Base-by-base conservation (phyloP, 2,113 vertebrate species). In the Psittacara wagleri region DNA sequence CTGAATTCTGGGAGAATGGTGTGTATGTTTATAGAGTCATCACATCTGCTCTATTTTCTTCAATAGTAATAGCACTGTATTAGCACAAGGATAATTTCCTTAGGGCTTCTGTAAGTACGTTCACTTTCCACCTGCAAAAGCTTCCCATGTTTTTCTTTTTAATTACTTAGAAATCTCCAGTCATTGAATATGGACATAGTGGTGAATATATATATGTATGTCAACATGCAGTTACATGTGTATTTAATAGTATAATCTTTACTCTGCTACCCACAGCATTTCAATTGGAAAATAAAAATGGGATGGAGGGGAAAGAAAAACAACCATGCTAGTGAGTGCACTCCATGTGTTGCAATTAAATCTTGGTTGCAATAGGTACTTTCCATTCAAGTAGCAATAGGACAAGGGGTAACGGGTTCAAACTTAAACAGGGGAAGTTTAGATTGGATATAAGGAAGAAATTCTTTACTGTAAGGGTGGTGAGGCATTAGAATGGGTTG, bases 1-100 rank as follows among this genome's bases (percentile, higher is more conserved):
- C 75, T 92, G 90, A 93, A 94, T 94, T 93, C 77, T 86, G 55
- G 94, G 92, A 92, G 79, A 83, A 84, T 67, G 49, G 11, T 57
- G 25, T 54, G 29, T 64, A 2, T 95, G 90, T 94, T 96, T 97
- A 92, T 92, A 91, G 69, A 88, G 64, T 68, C 49, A 62, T 82
- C 91, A 77, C 73, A 92, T 92, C 74, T 41, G 57, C 61, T 88
- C 4, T 1, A 3, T 48, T 90, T 86, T 63, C 88, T 80, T 74
- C 44, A n/a, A 23, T 67, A 90, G 63, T 85, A 37, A 27, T 81
- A 80, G 52, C 54, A 41, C 41, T 13, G 2, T 55, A 43, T 76
- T 92, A 94, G 18, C n/a, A 84, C 62, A 80, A 66, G 2, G 13
- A 61, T 90, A 46, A 83, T 88, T 93, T 86, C 18, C n/a, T 43